phyloP scores from a whole-genome alignment of 2,113 vertebrate species.

The Orcinus orca region DNA sequence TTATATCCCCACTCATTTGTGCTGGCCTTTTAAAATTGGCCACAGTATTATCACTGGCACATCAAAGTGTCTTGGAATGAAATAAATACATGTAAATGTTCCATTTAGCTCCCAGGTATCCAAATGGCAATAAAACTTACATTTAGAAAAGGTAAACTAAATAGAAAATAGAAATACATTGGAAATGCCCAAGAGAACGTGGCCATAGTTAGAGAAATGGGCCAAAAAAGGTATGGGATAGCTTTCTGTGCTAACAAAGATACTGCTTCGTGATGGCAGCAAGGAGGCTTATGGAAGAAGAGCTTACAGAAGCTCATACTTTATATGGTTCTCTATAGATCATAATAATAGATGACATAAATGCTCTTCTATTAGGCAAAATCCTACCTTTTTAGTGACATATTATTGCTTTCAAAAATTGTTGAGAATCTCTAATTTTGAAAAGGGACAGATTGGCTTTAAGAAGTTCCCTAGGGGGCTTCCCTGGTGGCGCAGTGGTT shows the following conservation, averaged over 20 bases:
- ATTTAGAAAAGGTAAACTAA: slow-evolving; percentile 15
- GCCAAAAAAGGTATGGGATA: background rate
- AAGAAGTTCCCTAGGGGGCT: background rate
- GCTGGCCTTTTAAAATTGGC: background rate
- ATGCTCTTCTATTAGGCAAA: background rate
- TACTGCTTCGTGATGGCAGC: background rate
- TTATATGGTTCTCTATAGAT: background rate
- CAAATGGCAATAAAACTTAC: background rate
- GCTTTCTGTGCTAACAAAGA: background rate
- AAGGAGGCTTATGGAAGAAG: background rate
- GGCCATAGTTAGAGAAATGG: background rate
- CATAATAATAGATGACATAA: background rate
- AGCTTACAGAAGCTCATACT: background rate
- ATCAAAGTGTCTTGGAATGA: background rate
- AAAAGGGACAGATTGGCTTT: background rate
- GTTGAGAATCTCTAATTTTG: background rate
- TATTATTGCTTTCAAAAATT: background rate
- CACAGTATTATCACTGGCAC: background rate
- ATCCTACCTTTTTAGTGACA: background rate
- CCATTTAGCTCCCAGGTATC: background rate
- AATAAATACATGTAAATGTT: background rate
- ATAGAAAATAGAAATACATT: background rate
- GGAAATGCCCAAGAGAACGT: background rate
- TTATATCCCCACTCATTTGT: background rate
- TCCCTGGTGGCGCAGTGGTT: no score